Evolutionary conservation across 23 tunicate genomes (phyloP).

Genomic region (Halocynthia roretzi): DNA sequence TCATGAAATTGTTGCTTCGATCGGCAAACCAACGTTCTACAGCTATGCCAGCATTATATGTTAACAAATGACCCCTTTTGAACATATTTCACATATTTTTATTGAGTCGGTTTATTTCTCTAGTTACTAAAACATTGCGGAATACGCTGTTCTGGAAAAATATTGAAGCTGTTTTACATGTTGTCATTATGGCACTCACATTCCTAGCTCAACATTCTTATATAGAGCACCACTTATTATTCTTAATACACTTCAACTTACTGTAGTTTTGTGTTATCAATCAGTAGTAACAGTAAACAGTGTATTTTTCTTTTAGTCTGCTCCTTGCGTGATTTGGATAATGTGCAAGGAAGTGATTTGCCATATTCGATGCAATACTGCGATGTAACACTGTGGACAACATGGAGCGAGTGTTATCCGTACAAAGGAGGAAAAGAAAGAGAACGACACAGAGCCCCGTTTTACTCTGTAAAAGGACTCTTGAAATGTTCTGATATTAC

Average conservation of each 20-base stretch:
- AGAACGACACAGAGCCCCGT: conserved; percentile 8
- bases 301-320: background rate
- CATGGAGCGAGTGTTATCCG: conserved; percentile 5
- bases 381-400: conserved; percentile 3
- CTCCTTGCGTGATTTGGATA: background rate
- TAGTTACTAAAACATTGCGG: no score
- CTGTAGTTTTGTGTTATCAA: no score
- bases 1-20: no score
- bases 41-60: no score
- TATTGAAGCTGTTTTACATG: no score
- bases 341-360: conserved; percentile 2
- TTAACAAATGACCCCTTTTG: background rate
- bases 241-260: no score
- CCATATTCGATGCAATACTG: background rate
- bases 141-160: no score
- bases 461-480: background rate
- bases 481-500: conserved; percentile 3
- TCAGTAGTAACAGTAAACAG: no score
- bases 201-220: no score
- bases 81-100: background rate
- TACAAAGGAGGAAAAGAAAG: background rate
- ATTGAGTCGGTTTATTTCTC: background rate
- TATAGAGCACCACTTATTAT: no score
- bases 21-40: no score
- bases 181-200: no score